Evolutionary conservation across 2,888 invertebrate genomes (phyloP).

Genomic region (Pandemis corylana): DNA sequence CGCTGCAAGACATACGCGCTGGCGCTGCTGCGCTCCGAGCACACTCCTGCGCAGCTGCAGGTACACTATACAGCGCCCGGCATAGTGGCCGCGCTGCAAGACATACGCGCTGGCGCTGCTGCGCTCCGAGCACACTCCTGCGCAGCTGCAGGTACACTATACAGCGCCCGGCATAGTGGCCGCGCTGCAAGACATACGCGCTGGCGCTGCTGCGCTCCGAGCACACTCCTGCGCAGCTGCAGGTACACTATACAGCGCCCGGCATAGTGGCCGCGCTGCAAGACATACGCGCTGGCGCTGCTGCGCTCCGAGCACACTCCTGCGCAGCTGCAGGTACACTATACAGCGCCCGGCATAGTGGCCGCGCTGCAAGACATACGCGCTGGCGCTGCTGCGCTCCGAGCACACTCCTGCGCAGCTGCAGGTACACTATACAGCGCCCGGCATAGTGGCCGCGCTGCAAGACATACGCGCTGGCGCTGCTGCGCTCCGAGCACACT

Average conservation of each 20-base stretch:
- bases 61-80: no score
- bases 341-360: conserved; percentile 58
- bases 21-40: conserved; percentile 69
- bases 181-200: conserved; percentile 72
- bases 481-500: conserved; percentile 70
- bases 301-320: conserved; percentile 70
- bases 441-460: conserved; percentile 63
- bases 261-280: conserved; percentile 66
- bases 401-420: conserved; percentile 66
- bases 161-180: conserved; percentile 63
- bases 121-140: conserved; percentile 68
- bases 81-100: conserved; percentile 70
- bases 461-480: conserved; percentile 76
- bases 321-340: conserved; percentile 49
- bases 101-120: conserved; percentile 74
- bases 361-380: conserved; percentile 73
- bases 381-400: conserved; percentile 69
- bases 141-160: conserved; percentile 48
- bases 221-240: conserved; percentile 61
- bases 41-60: conserved; percentile 58
- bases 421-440: no score
- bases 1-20: conserved; percentile 75
- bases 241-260: no score
- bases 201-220: conserved; percentile 71
- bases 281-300: conserved; percentile 75